Evolutionary conservation across 2,113 vertebrate species (phyloP).

Genomic region (Pyrgilauda ruficollis): DNA sequence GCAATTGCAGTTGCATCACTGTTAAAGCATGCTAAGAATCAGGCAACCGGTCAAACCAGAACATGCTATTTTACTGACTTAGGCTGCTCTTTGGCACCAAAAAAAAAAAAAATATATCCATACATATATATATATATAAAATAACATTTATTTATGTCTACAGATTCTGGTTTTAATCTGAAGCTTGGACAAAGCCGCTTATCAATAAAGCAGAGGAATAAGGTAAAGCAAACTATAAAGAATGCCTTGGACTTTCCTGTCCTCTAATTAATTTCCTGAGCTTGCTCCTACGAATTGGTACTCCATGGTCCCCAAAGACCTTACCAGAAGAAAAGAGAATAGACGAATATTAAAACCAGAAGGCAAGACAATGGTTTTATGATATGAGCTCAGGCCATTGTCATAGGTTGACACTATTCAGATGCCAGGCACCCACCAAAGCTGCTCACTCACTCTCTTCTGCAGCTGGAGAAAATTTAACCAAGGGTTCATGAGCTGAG

Average conservation of each 20-base stretch:
- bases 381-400: neutral
- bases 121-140: too few species aligned
- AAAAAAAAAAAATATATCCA: too few species aligned
- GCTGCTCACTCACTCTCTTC: neutral
- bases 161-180: neutral
- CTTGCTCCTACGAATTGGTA: neutral
- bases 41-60: neutral
- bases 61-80: neutral
- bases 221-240: neutral
- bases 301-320: neutral
- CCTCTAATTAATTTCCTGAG: neutral
- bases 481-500: fast-evolving
- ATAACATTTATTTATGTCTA: neutral
- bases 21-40: neutral
- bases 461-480: neutral
- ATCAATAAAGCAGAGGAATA: neutral
- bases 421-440: neutral
- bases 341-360: neutral
- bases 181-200: neutral
- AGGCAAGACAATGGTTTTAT: neutral
- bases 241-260: neutral
- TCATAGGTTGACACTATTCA: fast-evolving
- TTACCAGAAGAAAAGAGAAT: neutral
- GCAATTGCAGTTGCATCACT: neutral
- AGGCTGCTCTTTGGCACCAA: neutral